Evolutionary conservation across 2,797 vertebrate species (phyloP).

Genomic region (Mionectes olivaceus): DNA sequence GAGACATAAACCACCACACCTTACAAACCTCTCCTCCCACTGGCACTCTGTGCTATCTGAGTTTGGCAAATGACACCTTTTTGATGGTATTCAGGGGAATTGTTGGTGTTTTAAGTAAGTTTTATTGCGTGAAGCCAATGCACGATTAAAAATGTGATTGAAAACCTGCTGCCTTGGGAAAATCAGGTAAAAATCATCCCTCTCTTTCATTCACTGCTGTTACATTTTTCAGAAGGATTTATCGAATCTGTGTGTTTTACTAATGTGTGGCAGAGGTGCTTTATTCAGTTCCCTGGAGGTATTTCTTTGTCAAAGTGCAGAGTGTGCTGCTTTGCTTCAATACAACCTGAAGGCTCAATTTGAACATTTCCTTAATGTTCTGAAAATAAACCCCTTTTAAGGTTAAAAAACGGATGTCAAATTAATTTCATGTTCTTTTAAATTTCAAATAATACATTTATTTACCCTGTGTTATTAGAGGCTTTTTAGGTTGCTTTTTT

Average conservation of each 20-base stretch:
- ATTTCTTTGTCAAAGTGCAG: neutral
- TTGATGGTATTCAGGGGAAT: neutral
- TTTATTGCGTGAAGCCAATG: neutral
- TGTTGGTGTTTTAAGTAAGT: neutral
- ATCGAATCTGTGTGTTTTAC: neutral
- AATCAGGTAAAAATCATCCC: neutral
- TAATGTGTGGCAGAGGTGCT: neutral
- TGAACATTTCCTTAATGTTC: neutral
- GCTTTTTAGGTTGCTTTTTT: neutral
- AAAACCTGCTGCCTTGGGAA: neutral
- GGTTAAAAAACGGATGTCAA: neutral
- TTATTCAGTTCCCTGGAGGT: neutral
- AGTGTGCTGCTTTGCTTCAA: neutral
- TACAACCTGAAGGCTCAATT: neutral
- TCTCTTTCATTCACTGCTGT: neutral
- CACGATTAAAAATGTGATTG: fast-evolving
- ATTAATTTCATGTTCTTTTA: neutral
- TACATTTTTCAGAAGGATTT: neutral
- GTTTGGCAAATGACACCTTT: neutral
- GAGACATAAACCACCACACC: neutral
- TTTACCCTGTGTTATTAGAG: neutral
- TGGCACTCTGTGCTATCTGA: neutral
- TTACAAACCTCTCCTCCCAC: neutral
- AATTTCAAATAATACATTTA: neutral
- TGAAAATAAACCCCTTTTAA: neutral